Conservation (phyloP, 2,113 vertebrate genomes). For the western clawed frog (Xenopus tropicalis) region DNA sequence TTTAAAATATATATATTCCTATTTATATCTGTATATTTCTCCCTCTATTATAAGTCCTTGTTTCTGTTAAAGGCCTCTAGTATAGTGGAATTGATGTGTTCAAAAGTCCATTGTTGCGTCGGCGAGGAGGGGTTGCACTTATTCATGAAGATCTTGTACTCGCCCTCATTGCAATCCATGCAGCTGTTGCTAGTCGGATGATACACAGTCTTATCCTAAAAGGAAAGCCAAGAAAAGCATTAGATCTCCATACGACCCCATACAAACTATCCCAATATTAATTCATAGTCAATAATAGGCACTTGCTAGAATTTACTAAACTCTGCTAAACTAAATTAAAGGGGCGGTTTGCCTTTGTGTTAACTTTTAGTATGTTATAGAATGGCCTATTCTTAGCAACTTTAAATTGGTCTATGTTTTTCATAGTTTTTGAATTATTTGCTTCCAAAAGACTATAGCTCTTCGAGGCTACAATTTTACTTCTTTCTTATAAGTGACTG, state of each 20-base stretch:
- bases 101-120: conserved; percentile 83
- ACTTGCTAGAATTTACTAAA: too few relatives aligned
- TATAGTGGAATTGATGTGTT: conserved; percentile 76
- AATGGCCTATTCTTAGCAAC: too few relatives aligned
- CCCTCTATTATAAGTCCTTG: conserved; percentile 59
- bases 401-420: too few relatives aligned
- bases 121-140: conserved; percentile 69
- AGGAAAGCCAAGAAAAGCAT: conserved; percentile 32
- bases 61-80: conserved; percentile 75
- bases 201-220: conserved; percentile 76
- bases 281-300: too few relatives aligned
- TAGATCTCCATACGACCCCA: neutral
- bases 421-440: too few relatives aligned
- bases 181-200: conserved; percentile 82
- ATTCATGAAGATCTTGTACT: conserved; percentile 80
- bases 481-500: too few relatives aligned
- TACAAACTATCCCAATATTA: too few relatives aligned
- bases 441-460: too few relatives aligned
- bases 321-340: too few relatives aligned
- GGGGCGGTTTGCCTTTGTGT: too few relatives aligned
- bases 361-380: too few relatives aligned
- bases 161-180: conserved; percentile 71
- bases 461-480: too few relatives aligned
- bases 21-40: conserved; percentile 42
- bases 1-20: conserved; percentile 59